Base-by-base conservation (phyloP, 2,113 vertebrate genomes). In the Amphilophus citrinellus region DNA sequence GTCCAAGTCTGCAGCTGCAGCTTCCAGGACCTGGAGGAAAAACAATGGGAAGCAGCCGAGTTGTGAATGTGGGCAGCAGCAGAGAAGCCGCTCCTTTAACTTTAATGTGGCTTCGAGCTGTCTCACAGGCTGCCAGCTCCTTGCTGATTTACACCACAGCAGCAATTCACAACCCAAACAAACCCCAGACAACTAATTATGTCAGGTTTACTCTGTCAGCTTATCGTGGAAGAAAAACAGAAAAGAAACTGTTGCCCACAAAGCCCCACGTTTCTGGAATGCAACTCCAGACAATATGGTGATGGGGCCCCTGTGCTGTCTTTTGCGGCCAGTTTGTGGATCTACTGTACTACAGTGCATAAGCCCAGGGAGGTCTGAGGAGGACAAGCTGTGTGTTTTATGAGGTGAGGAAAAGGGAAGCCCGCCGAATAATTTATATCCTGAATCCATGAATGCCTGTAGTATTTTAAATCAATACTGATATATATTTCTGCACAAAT, bases 61-160 rank as follows among this genome's bases (percentile, higher is more conserved):
- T 20, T 84, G 84, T 82, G 77, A 91, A 87, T 77, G 84, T 71
- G 85, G 87, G 83, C 60, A 62, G 80, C 61, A 20, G 83, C 84
- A 89, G 77, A 75, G 50, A 85, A 85, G 83, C 57, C 62, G 44
- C 60, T 83, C 61, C 71, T 60, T 76, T 63, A 39, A 62, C 84
- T 94, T 92, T 94, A 80, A 95, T 93, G 90, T 94, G 91, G 91
- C 80, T 89, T 84, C 13, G n/a, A 65, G 79, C 88, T 86, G 88
- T 89, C 90, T 91, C 88, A 56, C 68, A 85, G 86, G 84, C 89
- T 22, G 90, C 90, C 88, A 91, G 63, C 83, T 87, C 71, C 84
- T 77, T 42, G n/a, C 82, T 92, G 89, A 93, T 95, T 93, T 93
- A 93, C 88, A 92, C 91, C 84, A 80, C 89, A 84, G 89, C 87